These are phyloP conservation scores for Ariopsis seemanni DNA, from an alignment of 2,113 vertebrate genomes.

Conservation along the genomic window DNA sequence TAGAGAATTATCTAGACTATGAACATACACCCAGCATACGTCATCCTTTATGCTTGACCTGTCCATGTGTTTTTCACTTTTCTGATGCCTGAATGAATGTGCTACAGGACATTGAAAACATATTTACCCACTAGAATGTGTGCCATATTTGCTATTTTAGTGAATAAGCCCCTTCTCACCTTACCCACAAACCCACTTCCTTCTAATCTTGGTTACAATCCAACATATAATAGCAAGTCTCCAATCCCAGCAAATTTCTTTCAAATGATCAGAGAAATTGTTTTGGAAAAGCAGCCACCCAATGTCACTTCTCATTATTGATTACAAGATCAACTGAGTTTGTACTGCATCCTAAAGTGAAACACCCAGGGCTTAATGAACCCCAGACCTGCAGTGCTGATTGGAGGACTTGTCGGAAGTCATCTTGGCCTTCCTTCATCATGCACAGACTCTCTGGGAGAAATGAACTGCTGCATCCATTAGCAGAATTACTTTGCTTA, in stretches of 20 bases:
- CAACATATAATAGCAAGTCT: background rate
- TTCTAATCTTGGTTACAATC: constrained; percentile 9
- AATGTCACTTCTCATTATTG: constrained; percentile 48
- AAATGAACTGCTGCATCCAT: constrained; percentile 59
- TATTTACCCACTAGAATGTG: constrained; percentile 35
- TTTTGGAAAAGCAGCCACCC: constrained; percentile 35
- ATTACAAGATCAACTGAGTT: constrained; percentile 52
- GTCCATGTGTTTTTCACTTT: constrained; percentile 53
- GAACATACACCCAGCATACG: background rate
- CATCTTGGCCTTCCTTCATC: constrained; percentile 56
- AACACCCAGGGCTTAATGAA: constrained; percentile 50
- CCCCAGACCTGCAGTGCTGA: constrained; percentile 49
- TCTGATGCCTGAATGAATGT: constrained; percentile 46
- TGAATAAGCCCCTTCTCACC: background rate
- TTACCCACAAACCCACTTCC: background rate
- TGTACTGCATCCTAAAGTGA: constrained; percentile 45
- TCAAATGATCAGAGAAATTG: constrained; percentile 30
- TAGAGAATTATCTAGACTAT: background rate
- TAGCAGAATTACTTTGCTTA: constrained; percentile 58
- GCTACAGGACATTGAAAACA: constrained; percentile 59
- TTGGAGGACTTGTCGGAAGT: constrained; percentile 56
- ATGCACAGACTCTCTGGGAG: constrained; percentile 53
- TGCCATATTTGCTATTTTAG: constrained; percentile 37
- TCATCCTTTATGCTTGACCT: constrained; percentile 7
- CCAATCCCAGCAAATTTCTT: constrained; percentile 17